phyloP scores from a whole-genome alignment of 2,797 vertebrate genomes.

The Geotrypetes seraphini region DNA sequence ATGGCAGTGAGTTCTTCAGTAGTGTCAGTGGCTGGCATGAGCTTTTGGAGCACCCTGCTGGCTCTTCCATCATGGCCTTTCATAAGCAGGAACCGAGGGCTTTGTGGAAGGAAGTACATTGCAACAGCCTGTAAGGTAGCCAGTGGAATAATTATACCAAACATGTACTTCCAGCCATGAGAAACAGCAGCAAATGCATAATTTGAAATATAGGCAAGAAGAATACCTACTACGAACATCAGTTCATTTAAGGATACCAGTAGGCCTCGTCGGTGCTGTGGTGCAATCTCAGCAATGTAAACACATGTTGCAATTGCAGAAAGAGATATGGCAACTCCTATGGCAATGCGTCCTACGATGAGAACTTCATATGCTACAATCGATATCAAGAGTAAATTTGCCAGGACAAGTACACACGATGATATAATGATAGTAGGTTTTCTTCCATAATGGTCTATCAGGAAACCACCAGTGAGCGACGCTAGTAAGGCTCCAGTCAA shows the following conservation, averaged over 20 bases:
- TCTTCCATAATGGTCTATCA: constrained; percentile 82
- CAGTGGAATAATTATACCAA: constrained; percentile 74
- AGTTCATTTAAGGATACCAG: constrained; percentile 85
- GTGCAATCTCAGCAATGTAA: constrained; percentile 89
- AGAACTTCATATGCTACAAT: constrained; percentile 60
- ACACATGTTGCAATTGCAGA: constrained; percentile 83
- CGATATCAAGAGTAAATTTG: constrained; percentile 62
- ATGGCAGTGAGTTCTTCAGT: constrained; percentile 71
- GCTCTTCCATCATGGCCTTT: constrained; percentile 68
- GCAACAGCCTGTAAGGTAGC: constrained; percentile 70
- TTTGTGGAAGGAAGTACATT: constrained; percentile 78
- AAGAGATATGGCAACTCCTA: constrained; percentile 79
- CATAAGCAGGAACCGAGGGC: constrained; percentile 83
- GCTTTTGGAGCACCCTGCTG: constrained; percentile 57
- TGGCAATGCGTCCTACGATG: constrained; percentile 62
- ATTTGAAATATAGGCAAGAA: constrained; percentile 82
- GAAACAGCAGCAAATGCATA: constrained; percentile 66
- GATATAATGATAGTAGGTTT: constrained; percentile 73
- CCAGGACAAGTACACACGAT: constrained; percentile 63
- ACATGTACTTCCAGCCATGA: constrained; percentile 82
- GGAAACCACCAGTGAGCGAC: constrained; percentile 70
- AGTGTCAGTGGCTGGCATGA: constrained; percentile 56
- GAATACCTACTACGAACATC: constrained; percentile 85
- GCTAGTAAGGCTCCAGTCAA: constrained; percentile 80
- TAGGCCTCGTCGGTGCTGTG: constrained; percentile 74